Percentiles rank a stretch among this genome's conserved stretches.
These are phyloP conservation scores for Astatotilapia flaviijosephi DNA, from an alignment of 2,113 vertebrate genomes.

Conservation along the genomic window DNA sequence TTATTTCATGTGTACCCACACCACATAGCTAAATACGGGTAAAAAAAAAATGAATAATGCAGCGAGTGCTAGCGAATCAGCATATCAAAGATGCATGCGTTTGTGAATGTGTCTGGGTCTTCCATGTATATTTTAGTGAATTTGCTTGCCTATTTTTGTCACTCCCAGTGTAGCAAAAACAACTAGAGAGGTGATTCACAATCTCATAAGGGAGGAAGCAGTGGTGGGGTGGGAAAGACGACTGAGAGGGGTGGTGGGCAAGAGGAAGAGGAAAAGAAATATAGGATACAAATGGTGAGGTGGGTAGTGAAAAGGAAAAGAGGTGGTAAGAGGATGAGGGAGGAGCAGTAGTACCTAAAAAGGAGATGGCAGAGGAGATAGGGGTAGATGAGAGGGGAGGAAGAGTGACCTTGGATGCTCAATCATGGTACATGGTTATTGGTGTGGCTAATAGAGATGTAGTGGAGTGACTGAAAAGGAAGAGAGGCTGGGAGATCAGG, in stretches of 20 bases:
- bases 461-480: not conserved
- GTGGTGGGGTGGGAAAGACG: not conserved
- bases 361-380: not conserved
- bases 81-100: constrained; percentile 33
- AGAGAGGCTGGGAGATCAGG: constrained; percentile 15
- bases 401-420: constrained; percentile 53
- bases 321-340: not conserved
- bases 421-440: constrained; percentile 42
- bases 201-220: constrained; percentile 12
- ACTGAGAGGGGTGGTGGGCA: not conserved
- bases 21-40: not conserved
- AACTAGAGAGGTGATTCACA: constrained; percentile 18
- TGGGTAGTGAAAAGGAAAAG: not conserved
- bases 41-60: constrained; percentile 31
- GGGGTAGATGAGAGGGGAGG: not conserved
- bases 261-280: not conserved
- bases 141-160: constrained; percentile 9
- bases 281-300: constrained; percentile 1
- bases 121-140: constrained; percentile 49
- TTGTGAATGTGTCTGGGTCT: not conserved
- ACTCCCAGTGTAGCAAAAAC: not conserved
- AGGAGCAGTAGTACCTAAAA: not conserved
- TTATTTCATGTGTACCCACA: not conserved
- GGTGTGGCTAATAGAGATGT: constrained; percentile 51
- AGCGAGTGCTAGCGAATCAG: not conserved